phyloP scores from a whole-genome alignment of 2,888 invertebrate species.

The Thumatha senex region DNA sequence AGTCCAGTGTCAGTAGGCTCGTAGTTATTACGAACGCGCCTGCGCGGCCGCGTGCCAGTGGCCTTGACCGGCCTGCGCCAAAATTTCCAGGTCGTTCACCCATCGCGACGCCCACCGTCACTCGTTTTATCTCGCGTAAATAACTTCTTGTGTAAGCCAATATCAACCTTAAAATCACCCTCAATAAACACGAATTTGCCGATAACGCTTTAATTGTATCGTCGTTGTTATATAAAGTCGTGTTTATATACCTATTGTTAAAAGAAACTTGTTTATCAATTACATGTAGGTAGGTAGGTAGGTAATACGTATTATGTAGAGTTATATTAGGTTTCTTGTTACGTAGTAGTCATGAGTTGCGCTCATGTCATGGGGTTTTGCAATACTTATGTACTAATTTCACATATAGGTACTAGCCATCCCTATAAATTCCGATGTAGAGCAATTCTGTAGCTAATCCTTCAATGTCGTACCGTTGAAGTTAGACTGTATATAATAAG shows the following conservation, averaged over 20 bases:
- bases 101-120: constrained; percentile 73
- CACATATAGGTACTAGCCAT: not conserved
- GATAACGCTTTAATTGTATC: constrained; percentile 18
- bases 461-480: too few species aligned
- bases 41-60: constrained; percentile 60
- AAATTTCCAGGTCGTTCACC: constrained; percentile 81
- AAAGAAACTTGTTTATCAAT: constrained; percentile 79
- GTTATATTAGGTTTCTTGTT: constrained; percentile 41
- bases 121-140: constrained; percentile 76
- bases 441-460: too few species aligned
- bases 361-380: constrained; percentile 11
- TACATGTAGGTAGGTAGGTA: constrained; percentile 51
- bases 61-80: constrained; percentile 84
- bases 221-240: constrained; percentile 69
- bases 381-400: constrained; percentile 5
- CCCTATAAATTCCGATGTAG: too few species aligned
- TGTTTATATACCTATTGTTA: constrained; percentile 72
- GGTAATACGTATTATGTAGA: constrained; percentile 49
- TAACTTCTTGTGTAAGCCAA: constrained; percentile 48
- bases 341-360: constrained; percentile 20
- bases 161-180: constrained; percentile 39
- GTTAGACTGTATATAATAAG: too few species aligned
- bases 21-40: constrained; percentile 50
- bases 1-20: constrained; percentile 38
- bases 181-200: constrained; percentile 37